These are phyloP conservation scores for Cyclopterus lumpus DNA, from an alignment of 2,797 vertebrate species.

Conservation along the genomic window DNA sequence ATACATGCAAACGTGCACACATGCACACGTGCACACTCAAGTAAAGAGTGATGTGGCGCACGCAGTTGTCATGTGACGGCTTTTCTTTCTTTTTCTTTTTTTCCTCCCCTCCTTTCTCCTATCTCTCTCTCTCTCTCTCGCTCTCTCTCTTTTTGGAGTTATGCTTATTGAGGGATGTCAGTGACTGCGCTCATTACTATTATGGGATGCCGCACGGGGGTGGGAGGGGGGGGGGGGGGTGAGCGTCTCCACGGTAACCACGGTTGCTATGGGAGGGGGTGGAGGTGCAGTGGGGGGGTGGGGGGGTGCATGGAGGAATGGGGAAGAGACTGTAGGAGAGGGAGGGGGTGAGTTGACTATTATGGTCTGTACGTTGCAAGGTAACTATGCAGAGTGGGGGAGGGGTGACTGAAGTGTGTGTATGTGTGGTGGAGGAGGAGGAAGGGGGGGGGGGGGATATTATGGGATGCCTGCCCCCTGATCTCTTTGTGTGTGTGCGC, in stretches of 20 bases:
- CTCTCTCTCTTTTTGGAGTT: slow-evolving; percentile 85
- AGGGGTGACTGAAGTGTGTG: slow-evolving; percentile 81
- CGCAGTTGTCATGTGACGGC: slow-evolving; percentile 84
- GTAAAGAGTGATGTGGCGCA: slow-evolving; percentile 83
- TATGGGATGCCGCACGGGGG: slow-evolving; percentile 84
- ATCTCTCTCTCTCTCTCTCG: slow-evolving; percentile 60
- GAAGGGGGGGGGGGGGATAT: slow-evolving; percentile 76
- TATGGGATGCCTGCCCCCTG: slow-evolving; percentile 91
- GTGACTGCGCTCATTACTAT: slow-evolving; percentile 86
- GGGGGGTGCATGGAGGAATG: slow-evolving; percentile 83
- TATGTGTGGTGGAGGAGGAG: slow-evolving; percentile 30
- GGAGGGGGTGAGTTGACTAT: slow-evolving; percentile 82
- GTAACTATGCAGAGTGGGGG: slow-evolving; percentile 90
- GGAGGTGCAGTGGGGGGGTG: slow-evolving; percentile 53
- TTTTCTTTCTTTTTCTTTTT: slow-evolving; percentile 39
- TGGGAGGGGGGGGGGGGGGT: slow-evolving; percentile 71
- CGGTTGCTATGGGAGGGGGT: slow-evolving; percentile 83
- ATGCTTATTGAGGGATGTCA: slow-evolving; percentile 90
- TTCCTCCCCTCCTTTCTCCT: slow-evolving; percentile 51
- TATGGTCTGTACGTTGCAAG: slow-evolving; percentile 94
- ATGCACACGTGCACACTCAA: slow-evolving; percentile 46
- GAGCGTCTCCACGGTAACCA: slow-evolving; percentile 81
- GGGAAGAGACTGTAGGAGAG: slow-evolving; percentile 81
- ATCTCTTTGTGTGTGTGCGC: slow-evolving; percentile 90
- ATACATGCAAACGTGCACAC: slow-evolving; percentile 72